phyloP scores from a whole-genome alignment of 2,888 invertebrate genomes.

The Amphimallon solstitiale region DNA sequence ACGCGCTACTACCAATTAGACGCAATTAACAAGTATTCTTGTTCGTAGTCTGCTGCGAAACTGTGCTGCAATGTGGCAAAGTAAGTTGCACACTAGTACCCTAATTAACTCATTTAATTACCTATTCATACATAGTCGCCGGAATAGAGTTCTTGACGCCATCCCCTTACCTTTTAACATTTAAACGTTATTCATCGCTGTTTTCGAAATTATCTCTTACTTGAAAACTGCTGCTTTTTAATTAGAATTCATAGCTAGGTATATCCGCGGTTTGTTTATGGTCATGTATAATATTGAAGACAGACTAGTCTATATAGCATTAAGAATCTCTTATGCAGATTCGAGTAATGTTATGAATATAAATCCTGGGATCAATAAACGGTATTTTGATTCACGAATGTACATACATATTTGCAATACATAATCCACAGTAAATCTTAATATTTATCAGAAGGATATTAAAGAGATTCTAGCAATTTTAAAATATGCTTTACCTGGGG shows the following conservation, averaged over 20 bases:
- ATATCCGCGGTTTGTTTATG: slow-evolving; percentile 2
- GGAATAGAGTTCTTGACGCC: not conserved
- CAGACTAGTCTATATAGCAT: no score
- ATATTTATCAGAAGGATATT: no score
- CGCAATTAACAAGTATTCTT: slow-evolving; percentile 27
- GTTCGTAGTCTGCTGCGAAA: slow-evolving; percentile 7
- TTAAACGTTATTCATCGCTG: slow-evolving; percentile 28
- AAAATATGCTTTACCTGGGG: no score
- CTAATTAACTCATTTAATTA: slow-evolving; percentile 33
- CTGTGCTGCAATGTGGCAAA: slow-evolving; percentile 20
- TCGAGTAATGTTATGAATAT: no score
- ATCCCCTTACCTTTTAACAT: slow-evolving; percentile 13
- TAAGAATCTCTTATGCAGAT: no score
- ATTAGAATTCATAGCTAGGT: slow-evolving; percentile 12
- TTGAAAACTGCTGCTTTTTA: slow-evolving; percentile 1
- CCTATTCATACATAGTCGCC: slow-evolving; percentile 21
- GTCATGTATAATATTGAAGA: not conserved
- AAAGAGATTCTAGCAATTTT: no score
- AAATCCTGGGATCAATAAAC: no score
- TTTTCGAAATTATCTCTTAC: slow-evolving; percentile 26
- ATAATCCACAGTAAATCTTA: no score
- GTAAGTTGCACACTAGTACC: slow-evolving; percentile 17
- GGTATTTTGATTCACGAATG: no score
- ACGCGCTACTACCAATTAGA: slow-evolving; percentile 12
- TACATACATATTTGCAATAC: no score